A percentile compares a stretch with the other conserved stretches of the same genome.
Evolutionary conservation across 2,888 invertebrate genomes (phyloP).

Genomic region (Nephrotoma flavescens): DNA sequence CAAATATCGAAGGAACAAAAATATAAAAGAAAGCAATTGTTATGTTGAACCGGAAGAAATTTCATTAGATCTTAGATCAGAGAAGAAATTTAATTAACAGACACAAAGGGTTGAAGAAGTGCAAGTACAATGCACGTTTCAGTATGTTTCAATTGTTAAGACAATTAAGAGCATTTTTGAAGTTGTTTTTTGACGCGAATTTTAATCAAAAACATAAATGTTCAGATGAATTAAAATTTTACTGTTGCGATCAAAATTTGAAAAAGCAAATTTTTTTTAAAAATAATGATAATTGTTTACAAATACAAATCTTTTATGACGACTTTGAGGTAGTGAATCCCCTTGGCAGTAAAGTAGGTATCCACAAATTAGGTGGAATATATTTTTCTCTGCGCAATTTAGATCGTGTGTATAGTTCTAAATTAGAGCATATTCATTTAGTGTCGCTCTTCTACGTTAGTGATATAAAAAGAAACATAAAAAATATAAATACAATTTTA

Average conservation of each 20-base stretch:
- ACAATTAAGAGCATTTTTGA: background rate
- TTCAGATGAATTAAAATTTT: background rate
- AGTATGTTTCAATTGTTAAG: background rate
- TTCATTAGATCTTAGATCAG: background rate
- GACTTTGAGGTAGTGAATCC: background rate
- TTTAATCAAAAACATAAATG: background rate
- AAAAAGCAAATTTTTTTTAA: background rate
- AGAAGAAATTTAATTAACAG: background rate
- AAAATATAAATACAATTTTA: constrained; percentile 3
- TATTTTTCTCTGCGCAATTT: background rate
- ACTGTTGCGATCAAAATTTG: background rate
- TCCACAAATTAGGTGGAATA: background rate
- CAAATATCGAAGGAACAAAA: background rate
- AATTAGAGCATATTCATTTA: background rate
- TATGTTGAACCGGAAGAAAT: background rate
- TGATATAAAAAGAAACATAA: background rate
- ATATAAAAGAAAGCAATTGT: background rate
- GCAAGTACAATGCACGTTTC: background rate
- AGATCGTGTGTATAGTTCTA: background rate
- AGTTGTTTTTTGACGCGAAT: background rate
- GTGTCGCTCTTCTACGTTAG: background rate
- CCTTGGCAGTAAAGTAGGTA: background rate
- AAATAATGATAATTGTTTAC: background rate
- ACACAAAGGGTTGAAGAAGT: background rate
- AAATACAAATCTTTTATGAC: background rate